These are phyloP conservation scores for Acrossocheilus fasciatus DNA, from an alignment of 2,797 vertebrate species.

Conservation along the genomic window DNA sequence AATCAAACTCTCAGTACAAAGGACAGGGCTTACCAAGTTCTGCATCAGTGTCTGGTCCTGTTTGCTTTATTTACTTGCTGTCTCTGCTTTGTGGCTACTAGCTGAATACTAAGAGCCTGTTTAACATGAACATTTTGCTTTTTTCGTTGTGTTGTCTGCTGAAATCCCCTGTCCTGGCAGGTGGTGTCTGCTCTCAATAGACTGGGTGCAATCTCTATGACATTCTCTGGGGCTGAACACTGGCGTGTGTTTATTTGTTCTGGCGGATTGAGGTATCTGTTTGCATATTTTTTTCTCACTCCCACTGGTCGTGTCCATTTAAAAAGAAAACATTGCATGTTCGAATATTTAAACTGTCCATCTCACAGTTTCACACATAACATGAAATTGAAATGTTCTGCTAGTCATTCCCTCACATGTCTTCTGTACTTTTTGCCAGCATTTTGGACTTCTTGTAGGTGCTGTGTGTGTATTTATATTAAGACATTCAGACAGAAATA, in stretches of 20 bases:
- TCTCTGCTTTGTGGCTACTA: conserved; percentile 40
- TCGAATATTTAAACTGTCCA: neutral
- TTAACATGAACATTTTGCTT: conserved; percentile 52
- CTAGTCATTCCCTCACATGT: neutral
- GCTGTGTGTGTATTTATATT: neutral
- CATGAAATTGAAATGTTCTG: conserved; percentile 4
- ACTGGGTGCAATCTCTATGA: conserved; percentile 54
- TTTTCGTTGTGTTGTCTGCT: conserved; percentile 47
- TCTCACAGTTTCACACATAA: conserved; percentile 22
- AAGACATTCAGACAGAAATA: neutral
- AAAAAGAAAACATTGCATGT: conserved; percentile 36
- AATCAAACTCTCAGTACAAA: conserved; percentile 30
- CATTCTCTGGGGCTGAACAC: conserved; percentile 60
- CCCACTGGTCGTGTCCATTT: conserved; percentile 44
- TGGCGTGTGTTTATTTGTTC: conserved; percentile 50
- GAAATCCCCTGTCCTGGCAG: conserved; percentile 62
- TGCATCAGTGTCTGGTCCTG: conserved; percentile 51
- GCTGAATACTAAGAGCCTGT: conserved; percentile 49
- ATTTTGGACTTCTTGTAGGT: neutral
- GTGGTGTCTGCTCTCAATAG: conserved; percentile 58
- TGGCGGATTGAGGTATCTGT: conserved; percentile 54
- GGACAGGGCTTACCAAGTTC: conserved; percentile 21
- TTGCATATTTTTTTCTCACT: conserved; percentile 48
- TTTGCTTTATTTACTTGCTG: conserved; percentile 51
- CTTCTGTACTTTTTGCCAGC: neutral